These are phyloP conservation scores for Dendrolimus punctatus DNA, from an alignment of 1,140 invertebrate genomes.

Conservation along the genomic window DNA sequence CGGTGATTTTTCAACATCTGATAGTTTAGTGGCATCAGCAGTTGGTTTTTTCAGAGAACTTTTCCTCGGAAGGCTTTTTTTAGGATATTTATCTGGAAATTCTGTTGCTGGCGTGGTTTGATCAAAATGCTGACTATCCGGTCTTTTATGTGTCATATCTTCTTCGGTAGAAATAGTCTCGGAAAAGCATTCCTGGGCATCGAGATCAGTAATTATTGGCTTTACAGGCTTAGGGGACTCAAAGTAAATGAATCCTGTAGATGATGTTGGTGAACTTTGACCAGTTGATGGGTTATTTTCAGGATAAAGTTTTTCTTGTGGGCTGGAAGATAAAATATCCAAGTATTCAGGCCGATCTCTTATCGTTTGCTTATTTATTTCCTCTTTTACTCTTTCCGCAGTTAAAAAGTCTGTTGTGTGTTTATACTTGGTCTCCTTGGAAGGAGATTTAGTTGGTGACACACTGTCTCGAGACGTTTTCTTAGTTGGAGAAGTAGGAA, in stretches of 20 bases:
- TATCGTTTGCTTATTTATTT: constrained; percentile 30
- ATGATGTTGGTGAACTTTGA: constrained; percentile 68
- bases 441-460: constrained; percentile 31
- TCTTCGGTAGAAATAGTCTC: constrained; percentile 14
- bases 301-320: constrained; percentile 50
- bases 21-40: constrained; percentile 25
- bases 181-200: constrained; percentile 31
- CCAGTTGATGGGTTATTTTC: constrained; percentile 50
- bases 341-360: constrained; percentile 45
- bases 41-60: constrained; percentile 67
- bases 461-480: constrained; percentile 23
- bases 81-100: constrained; percentile 54
- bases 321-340: constrained; percentile 59
- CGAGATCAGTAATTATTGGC: constrained; percentile 52
- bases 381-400: constrained; percentile 36
- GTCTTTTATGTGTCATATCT: constrained; percentile 19
- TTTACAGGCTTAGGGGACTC: constrained; percentile 39
- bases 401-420: constrained; percentile 34
- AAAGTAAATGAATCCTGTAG: constrained; percentile 67
- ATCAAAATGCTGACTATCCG: constrained; percentile 20
- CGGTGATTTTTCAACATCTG: constrained; percentile 54
- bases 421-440: constrained; percentile 30
- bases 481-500: constrained; percentile 18
- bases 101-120: constrained; percentile 43
- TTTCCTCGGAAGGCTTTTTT: constrained; percentile 54